Base-by-base conservation (phyloP, 2,113 vertebrate species). In the Myodes glareolus region DNA sequence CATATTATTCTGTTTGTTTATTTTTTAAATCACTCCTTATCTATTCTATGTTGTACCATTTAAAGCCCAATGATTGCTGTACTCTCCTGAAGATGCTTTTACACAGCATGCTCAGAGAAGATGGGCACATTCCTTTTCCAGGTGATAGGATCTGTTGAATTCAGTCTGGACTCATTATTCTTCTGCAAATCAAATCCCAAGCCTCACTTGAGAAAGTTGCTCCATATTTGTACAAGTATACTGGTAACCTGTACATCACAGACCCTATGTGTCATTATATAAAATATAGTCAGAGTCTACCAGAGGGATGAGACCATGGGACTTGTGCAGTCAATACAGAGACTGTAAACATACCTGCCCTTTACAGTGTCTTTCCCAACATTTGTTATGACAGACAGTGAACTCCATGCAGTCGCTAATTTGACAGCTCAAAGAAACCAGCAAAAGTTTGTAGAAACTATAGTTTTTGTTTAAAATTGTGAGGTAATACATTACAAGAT, bases 321-420 rank as follows among this genome's bases (percentile, higher is more conserved):
- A 95, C 90, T 61, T 91, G 5, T 78, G 72, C 94, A 73, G 90
- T 97, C 52, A 95, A 77, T 73, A 88, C 23, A 91, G 50, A 94
- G 67, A 33, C 89, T 93, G 80, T 91, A 95, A 97, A 97, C 81
- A 50, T 73, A n/a, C 81, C n/a, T 96, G 77, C 96, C 47, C 81
- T 94, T 72, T 0, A 1, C 65, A 92, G 25, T 89, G 72, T 85
- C 81, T 93, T 95, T 89, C 72, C 50, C 90, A 96, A 96, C 58
- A 77, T 92, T 95, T 92, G 65, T 87, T 91, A 97, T 95, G 91
- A 91, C 94, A 91, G 47, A 42, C 21, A 91, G 47, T 61, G 96
- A 94, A 96, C 82, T 84, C 61, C 97, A 92, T 91, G 61, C 8
- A 25, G 52, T 95, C 82, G 81, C 78, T 94, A 82, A 92, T 87